Evolutionary conservation across 2,113 vertebrate species (phyloP).

Genomic region (Dunckerocampus dactyliophorus): DNA sequence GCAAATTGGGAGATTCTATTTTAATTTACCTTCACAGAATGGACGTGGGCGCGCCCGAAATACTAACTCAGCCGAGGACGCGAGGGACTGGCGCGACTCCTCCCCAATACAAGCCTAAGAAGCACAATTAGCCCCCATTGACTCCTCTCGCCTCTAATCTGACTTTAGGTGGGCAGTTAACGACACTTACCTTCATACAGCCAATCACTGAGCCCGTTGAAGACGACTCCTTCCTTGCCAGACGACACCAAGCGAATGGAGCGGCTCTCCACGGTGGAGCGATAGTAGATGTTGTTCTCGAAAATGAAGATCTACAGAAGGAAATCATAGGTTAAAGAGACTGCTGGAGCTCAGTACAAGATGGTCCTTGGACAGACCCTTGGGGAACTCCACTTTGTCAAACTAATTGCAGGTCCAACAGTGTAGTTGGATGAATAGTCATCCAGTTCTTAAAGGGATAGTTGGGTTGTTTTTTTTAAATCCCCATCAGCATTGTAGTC

Average conservation of each 20-base stretch:
- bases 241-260: slow-evolving; percentile 94
- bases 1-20: slow-evolving; percentile 38
- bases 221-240: slow-evolving; percentile 91
- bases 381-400: not conserved
- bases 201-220: slow-evolving; percentile 97
- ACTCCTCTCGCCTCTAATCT: not conserved
- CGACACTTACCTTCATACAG: slow-evolving; percentile 89
- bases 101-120: too few relatives aligned
- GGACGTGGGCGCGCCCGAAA: slow-evolving; percentile 12
- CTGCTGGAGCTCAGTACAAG: not conserved
- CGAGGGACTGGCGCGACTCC: slow-evolving; percentile 1
- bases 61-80: slow-evolving; percentile 18
- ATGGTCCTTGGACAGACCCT: not conserved
- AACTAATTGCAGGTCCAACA: not conserved
- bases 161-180: not conserved
- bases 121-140: not conserved
- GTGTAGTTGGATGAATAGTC: too few relatives aligned
- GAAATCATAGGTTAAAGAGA: not conserved
- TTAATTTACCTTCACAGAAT: slow-evolving; percentile 52
- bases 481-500: too few relatives aligned
- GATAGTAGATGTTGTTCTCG: slow-evolving; percentile 99
- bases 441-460: not conserved
- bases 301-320: slow-evolving; percentile 89
- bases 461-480: too few relatives aligned
- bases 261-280: slow-evolving; percentile 87